Percentiles rank a stretch among this genome's conserved stretches.
phyloP scores from a whole-genome alignment of 1,140 invertebrate species.

The Neotoxoptera formosana region DNA sequence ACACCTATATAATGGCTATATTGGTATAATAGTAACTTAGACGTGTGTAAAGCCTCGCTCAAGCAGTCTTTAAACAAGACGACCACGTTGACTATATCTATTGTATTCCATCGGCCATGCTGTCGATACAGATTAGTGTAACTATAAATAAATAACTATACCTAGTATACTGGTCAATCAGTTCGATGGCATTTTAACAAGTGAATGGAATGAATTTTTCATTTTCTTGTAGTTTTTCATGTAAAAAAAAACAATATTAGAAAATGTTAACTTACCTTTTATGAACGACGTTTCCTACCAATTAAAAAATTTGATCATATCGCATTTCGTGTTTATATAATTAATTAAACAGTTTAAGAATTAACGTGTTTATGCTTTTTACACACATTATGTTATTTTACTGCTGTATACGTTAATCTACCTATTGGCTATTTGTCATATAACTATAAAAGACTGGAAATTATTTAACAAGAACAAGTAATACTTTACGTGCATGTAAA shows the following conservation, averaged over 20 bases:
- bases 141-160: conserved; percentile 26
- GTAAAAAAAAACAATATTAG: neutral
- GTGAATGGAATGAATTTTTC: neutral
- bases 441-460: neutral
- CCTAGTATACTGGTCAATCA: neutral
- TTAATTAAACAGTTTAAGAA: neutral
- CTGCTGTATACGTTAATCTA: neutral
- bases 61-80: neutral
- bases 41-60: neutral
- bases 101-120: conserved; percentile 27
- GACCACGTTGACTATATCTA: neutral
- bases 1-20: neutral
- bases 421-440: neutral
- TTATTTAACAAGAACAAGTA: neutral
- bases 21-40: neutral
- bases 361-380: neutral
- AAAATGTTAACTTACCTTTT: neutral
- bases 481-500: neutral
- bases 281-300: neutral
- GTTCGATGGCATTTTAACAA: neutral
- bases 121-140: neutral
- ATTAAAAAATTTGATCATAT: neutral
- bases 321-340: neutral
- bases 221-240: neutral
- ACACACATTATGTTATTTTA: neutral